phyloP scores from a whole-genome alignment of 2,113 vertebrate genomes.

The Hystrix brachyura region DNA sequence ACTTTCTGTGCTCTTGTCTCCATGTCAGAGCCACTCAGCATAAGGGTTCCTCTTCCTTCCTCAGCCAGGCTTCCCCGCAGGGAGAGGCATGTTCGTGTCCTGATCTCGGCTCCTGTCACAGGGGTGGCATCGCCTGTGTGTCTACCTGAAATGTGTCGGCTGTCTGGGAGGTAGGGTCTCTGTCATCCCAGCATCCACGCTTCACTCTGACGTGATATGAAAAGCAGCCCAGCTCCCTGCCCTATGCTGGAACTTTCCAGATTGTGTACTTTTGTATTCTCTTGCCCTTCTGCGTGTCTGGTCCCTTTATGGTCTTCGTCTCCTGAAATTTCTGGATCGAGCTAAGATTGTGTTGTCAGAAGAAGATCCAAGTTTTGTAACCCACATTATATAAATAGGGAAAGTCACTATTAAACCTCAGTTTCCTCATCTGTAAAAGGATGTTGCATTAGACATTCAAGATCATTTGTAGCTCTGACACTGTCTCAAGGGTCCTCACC shows the following conservation, averaged over 20 bases:
- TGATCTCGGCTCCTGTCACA: not conserved
- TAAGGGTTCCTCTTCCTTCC: not conserved
- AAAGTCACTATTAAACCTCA: not conserved
- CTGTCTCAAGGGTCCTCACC: not conserved
- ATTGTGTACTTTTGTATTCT: not conserved
- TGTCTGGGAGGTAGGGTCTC: not conserved
- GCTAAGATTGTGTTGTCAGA: not conserved
- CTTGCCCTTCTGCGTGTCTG: not conserved
- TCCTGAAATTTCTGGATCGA: not conserved
- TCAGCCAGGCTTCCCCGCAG: not conserved
- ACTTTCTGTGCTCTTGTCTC: conserved; percentile 20
- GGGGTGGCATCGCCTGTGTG: too few relatives aligned
- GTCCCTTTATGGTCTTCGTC: not conserved
- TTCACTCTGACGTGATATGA: not conserved
- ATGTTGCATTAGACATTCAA: not conserved
- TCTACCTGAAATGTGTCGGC: not conserved
- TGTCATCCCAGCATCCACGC: conserved; percentile 30
- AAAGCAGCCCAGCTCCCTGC: not conserved
- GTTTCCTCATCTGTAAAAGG: conserved; percentile 7
- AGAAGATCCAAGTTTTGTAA: not conserved
- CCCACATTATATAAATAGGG: not conserved
- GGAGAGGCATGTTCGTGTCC: not conserved
- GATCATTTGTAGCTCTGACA: not conserved
- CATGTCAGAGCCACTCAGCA: not conserved
- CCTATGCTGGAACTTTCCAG: conserved; percentile 1